Percentiles rank a stretch among this genome's conserved stretches.
Evolutionary conservation across 2,113 vertebrate species (phyloP).

Genomic region (Enhydra lutris): DNA sequence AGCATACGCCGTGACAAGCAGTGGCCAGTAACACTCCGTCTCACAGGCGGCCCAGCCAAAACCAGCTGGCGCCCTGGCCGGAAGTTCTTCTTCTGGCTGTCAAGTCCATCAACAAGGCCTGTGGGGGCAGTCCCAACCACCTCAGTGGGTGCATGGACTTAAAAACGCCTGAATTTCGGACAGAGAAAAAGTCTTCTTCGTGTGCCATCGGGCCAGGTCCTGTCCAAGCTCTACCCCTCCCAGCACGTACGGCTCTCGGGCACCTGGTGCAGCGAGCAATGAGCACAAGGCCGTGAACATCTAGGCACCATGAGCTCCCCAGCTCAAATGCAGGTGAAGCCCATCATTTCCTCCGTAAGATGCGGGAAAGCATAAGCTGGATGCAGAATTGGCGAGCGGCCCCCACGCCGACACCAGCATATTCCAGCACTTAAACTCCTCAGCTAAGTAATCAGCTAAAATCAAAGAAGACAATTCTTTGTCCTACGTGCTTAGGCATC

Average conservation of each 20-base stretch:
- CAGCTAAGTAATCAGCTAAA: too few species aligned
- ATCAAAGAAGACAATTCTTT: too few species aligned
- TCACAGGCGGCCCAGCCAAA: not conserved
- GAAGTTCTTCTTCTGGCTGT: too few species aligned
- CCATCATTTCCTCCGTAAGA: not conserved
- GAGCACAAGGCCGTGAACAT: too few species aligned
- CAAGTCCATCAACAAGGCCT: not conserved
- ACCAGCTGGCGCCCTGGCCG: not conserved
- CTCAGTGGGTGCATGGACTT: fast-evolving
- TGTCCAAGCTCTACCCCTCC: fast-evolving
- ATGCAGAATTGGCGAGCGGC: fast-evolving
- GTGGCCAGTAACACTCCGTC: too few species aligned
- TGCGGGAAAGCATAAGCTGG: not conserved
- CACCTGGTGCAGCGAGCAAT: fast-evolving
- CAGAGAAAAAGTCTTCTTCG: not conserved
- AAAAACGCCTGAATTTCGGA: not conserved
- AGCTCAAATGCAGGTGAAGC: fast-evolving
- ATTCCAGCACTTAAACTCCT: not conserved
- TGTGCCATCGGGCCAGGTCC: not conserved
- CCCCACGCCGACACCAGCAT: fast-evolving
- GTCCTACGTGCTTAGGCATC: not conserved
- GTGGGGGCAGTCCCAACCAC: fast-evolving
- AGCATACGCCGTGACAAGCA: not conserved
- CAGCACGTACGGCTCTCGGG: fast-evolving
- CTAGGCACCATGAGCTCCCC: fast-evolving